phyloP scores from a whole-genome alignment of 1,140 invertebrate genomes.

The Condylostylus longicornis region DNA sequence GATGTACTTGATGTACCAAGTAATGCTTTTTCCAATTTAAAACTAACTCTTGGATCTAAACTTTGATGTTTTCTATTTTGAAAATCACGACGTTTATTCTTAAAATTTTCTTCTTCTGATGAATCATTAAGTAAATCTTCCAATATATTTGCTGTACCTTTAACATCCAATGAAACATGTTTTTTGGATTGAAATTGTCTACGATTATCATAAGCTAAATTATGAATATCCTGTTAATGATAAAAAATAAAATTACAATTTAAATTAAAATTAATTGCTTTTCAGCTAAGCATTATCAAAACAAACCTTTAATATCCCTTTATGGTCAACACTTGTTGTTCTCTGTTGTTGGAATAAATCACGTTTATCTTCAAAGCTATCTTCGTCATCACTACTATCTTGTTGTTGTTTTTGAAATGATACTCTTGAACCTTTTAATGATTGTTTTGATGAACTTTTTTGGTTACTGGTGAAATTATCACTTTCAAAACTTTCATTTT shows the following conservation, averaged over 20 bases:
- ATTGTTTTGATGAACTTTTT: conserved; percentile 26
- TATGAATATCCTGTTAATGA: conserved; percentile 15
- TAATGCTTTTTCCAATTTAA: conserved; percentile 28
- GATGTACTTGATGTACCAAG: conserved; percentile 23
- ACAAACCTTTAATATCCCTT: conserved; percentile 30
- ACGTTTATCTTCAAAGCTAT: conserved; percentile 28
- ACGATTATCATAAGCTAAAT: conserved; percentile 25
- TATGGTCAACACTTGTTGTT: conserved; percentile 27
- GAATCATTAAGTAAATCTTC: conserved; percentile 27
- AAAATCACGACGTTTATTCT: conserved; percentile 26
- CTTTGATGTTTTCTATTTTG: conserved; percentile 31
- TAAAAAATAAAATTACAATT: not conserved
- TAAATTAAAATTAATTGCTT: not conserved
- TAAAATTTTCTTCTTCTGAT: conserved; percentile 30
- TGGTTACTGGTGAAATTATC: conserved; percentile 11
- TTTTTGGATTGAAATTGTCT: conserved; percentile 30
- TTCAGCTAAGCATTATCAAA: not conserved
- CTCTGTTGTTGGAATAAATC: conserved; percentile 29
- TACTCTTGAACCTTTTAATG: conserved; percentile 26
- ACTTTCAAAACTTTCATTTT: conserved; percentile 24
- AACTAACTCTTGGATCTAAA: conserved; percentile 27
- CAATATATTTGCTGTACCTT: conserved; percentile 19
- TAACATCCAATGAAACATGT: conserved; percentile 29
- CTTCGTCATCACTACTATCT: conserved; percentile 24
- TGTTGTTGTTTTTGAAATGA: conserved; percentile 20